phyloP scores from a whole-genome alignment of 2,113 vertebrate species.

The Gopherus flavomarginatus region DNA sequence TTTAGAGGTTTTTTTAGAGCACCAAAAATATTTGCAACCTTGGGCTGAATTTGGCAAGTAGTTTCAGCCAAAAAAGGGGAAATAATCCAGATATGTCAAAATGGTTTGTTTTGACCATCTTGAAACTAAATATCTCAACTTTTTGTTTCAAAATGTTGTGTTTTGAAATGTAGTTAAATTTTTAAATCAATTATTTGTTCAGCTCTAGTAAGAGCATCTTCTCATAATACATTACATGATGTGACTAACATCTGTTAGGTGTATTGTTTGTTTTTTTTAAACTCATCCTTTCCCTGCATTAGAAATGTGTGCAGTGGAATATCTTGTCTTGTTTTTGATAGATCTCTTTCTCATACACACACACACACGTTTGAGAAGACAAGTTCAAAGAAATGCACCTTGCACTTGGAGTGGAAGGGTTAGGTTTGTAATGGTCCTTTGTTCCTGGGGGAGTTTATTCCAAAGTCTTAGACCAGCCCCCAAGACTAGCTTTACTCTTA shows the following conservation, averaged over 20 bases:
- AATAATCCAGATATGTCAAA: neutral
- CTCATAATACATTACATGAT: neutral
- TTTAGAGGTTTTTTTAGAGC: neutral
- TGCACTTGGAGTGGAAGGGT: neutral
- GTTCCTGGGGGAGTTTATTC: neutral
- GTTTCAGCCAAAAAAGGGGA: neutral
- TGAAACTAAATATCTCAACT: neutral
- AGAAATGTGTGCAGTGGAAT: neutral
- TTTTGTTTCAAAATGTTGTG: neutral
- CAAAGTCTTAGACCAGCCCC: neutral
- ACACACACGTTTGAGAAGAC: too few relatives aligned
- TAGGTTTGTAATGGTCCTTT: neutral
- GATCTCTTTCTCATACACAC: too few relatives aligned
- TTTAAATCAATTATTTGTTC: neutral
- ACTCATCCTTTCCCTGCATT: neutral
- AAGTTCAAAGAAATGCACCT: neutral
- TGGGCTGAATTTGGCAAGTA: neutral
- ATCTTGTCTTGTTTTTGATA: neutral
- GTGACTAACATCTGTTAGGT: neutral
- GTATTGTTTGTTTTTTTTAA: neutral
- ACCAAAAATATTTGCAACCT: neutral
- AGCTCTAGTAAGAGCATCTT: neutral
- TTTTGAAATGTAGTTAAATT: neutral
- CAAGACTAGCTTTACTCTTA: neutral
- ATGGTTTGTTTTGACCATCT: neutral